Percentiles rank a stretch among this genome's conserved stretches.
phyloP scores from a whole-genome alignment of 2,797 vertebrate species.

The Hippoglossus hippoglossus region DNA sequence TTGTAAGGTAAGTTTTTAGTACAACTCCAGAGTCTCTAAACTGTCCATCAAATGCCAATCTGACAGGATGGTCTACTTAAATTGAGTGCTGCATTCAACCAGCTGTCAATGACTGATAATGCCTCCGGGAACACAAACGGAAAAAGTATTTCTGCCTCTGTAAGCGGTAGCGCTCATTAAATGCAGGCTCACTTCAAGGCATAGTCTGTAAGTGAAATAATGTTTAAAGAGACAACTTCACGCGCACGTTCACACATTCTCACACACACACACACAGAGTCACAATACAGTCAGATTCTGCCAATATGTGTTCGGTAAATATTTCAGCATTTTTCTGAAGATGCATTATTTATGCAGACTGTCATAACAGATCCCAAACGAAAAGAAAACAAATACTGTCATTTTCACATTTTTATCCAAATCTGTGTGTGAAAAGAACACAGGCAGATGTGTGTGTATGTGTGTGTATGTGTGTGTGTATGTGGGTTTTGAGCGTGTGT shows the following conservation, averaged over 20 bases:
- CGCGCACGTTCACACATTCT: background rate
- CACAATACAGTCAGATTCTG: slow-evolving; percentile 33
- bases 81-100: slow-evolving; percentile 47
- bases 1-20: slow-evolving; percentile 31
- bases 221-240: slow-evolving; percentile 42
- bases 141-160: slow-evolving; percentile 37
- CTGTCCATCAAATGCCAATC: slow-evolving; percentile 49
- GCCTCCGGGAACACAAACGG: slow-evolving; percentile 41
- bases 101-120: slow-evolving; percentile 62
- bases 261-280: slow-evolving; percentile 6
- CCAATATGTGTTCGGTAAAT: slow-evolving; percentile 68
- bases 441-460: slow-evolving; percentile 22
- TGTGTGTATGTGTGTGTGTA: slow-evolving; percentile 3
- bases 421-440: slow-evolving; percentile 36
- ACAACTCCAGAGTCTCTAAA: slow-evolving; percentile 26
- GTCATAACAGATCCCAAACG: slow-evolving; percentile 69
- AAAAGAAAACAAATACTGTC: slow-evolving; percentile 61
- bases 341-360: slow-evolving; percentile 73
- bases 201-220: slow-evolving; percentile 37
- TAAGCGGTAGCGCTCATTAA: slow-evolving; percentile 55
- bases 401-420: slow-evolving; percentile 60
- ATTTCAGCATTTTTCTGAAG: slow-evolving; percentile 67
- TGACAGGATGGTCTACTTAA: slow-evolving; percentile 46
- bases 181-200: slow-evolving; percentile 55
- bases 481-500: slow-evolving; percentile 14